A percentile compares a stretch with the other conserved stretches of the same genome.
Evolutionary conservation across 2,888 invertebrate species (phyloP).

Genomic region (Galerucella pusilla): DNA sequence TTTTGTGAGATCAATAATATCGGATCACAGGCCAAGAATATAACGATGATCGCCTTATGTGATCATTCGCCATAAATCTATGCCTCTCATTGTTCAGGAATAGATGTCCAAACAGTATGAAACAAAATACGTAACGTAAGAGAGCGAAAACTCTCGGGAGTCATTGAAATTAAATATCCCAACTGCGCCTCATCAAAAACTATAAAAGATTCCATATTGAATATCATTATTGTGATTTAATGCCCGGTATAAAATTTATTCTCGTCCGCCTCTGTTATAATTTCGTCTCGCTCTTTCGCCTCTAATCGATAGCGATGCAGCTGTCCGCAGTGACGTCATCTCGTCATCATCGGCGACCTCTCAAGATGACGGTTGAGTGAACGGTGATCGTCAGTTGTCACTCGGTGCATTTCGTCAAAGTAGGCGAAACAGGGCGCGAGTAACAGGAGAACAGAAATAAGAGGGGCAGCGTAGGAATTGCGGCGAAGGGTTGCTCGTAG

Average conservation of each 20-base stretch:
- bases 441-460: conserved; percentile 49
- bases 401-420: conserved; percentile 50
- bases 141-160: no score
- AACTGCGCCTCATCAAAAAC: no score
- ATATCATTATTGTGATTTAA: not conserved
- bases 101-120: no score
- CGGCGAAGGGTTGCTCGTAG: conserved; percentile 31
- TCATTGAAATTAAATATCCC: no score
- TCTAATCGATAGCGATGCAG: conserved; percentile 64
- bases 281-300: conserved; percentile 27
- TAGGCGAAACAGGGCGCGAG: conserved; percentile 45
- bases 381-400: conserved; percentile 48
- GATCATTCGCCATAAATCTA: no score
- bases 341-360: conserved; percentile 48
- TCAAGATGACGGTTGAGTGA: conserved; percentile 47
- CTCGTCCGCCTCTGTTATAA: not conserved
- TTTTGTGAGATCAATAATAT: no score
- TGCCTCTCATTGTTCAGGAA: no score
- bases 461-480: conserved; percentile 33
- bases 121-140: no score
- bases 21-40: no score
- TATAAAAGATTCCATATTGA: no score
- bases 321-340: conserved; percentile 66
- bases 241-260: not conserved
- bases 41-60: no score